Evolutionary conservation across 2,113 vertebrate species (phyloP), one percentile per base, ranked within the genome.

Genomic region (Sarotherodon lohbergeri): DNA sequence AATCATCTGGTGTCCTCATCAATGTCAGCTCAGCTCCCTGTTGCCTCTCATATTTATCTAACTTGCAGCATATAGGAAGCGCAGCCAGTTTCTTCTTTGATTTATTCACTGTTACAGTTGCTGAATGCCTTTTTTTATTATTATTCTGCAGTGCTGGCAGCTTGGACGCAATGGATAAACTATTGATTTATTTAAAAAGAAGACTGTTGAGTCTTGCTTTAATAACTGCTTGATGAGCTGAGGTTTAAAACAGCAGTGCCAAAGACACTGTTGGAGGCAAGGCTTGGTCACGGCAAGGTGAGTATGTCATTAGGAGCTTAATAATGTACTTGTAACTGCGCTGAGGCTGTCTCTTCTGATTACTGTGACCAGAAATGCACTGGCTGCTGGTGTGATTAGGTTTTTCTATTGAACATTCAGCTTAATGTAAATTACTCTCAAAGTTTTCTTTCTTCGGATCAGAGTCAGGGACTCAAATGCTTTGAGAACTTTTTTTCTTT

Each of bases 1-100:
- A 63, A 39, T 94, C 91, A 90, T 95, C 93, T 95, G 94, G 83
- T 86, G 90, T 93, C 78, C 94, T 95, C 94, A 89, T 96, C 94
- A 95, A 56, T 88, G 90, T 92, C 89, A 36, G n/a, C 71, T 63
- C 54, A 78, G 76, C 82, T 93, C 93, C 88, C 86, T 39, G 87
- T 63, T 91, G 92, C 76, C 54, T 85, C 85, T 88, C 87, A 86
- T 88, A 95, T 95, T 94, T 94, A 94, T 92, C 87, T 83, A 84
- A 56, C 84, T 89, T 79, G 82, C 84, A 7, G 80, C 91, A 88
- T 66, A 85, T 86, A 95, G 89, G 93, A 93, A 96, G 82, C 89
- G 54, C 84, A 91, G 91, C 91, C 91, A 93, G 90, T 95, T 93
- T 92, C 90, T 81, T 85, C 78, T 85, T 71, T 95, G 93, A 94